Evolutionary conservation across 2,888 invertebrate genomes (phyloP).

Genomic region (Chrysomela aeneicollis): DNA sequence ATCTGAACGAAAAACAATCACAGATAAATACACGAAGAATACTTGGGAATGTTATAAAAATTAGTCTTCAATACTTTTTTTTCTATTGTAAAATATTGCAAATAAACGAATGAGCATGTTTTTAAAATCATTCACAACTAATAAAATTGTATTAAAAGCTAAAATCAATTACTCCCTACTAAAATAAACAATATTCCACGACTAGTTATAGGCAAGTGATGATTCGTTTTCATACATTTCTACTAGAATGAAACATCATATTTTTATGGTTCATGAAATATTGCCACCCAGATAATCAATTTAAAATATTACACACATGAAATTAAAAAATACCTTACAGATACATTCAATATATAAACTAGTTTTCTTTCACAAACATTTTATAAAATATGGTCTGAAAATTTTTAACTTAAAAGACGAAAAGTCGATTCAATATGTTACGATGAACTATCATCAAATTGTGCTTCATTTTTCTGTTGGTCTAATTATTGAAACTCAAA

Average conservation of each 20-base stretch:
- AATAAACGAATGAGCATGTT: constrained; percentile 5
- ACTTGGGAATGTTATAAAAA: constrained; percentile 30
- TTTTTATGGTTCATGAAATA: constrained; percentile 10
- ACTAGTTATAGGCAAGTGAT: neutral
- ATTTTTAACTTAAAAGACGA: constrained; percentile 5
- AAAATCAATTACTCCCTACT: constrained; percentile 16
- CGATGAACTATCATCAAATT: constrained; percentile 12
- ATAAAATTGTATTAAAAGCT: constrained; percentile 20
- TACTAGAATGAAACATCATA: neutral
- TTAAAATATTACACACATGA: constrained; percentile 3
- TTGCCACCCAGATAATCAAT: neutral
- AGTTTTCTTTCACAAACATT: constrained; percentile 7
- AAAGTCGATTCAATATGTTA: constrained; percentile 9
- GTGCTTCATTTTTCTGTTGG: constrained; percentile 19
- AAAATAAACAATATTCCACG: neutral
- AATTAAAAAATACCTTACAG: constrained; percentile 13
- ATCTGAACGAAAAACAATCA: constrained; percentile 36
- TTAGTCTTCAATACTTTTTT: constrained; percentile 23
- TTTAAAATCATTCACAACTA: constrained; percentile 12
- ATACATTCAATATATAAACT: constrained; percentile 14
- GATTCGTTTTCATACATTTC: neutral
- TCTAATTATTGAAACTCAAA: constrained; percentile 46
- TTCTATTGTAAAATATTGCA: constrained; percentile 7
- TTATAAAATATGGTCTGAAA: constrained; percentile 15
- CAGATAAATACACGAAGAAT: constrained; percentile 33